phyloP scores from a whole-genome alignment of 2,797 vertebrate genomes.

The Premnoplex brunnescens region DNA sequence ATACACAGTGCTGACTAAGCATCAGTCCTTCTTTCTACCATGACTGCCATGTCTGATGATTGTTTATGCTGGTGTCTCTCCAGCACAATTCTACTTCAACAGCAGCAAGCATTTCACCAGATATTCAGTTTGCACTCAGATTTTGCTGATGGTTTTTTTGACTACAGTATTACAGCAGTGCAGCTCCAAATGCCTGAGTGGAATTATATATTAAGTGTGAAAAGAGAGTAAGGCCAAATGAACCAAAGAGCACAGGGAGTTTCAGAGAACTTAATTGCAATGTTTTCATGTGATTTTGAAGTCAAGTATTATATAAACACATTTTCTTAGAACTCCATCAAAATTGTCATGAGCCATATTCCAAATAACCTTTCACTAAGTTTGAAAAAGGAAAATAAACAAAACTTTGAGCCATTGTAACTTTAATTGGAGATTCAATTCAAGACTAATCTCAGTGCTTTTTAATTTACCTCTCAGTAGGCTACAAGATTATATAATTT shows the following conservation, averaged over 20 bases:
- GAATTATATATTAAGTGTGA: background rate
- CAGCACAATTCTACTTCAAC: background rate
- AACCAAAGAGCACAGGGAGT: background rate
- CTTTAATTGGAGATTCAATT: background rate
- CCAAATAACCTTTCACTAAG: background rate
- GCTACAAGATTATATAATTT: background rate
- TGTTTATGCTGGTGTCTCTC: background rate
- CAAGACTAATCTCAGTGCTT: background rate
- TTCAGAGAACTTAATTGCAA: background rate
- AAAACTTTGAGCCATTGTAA: background rate
- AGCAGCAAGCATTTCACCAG: background rate
- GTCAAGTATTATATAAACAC: background rate
- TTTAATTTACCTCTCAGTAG: conserved; percentile 44
- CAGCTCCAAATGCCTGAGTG: background rate
- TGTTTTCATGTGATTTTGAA: background rate
- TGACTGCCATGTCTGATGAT: background rate
- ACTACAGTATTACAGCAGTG: background rate
- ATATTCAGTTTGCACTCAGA: background rate
- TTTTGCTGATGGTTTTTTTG: background rate
- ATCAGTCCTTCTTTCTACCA: background rate
- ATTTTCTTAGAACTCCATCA: background rate
- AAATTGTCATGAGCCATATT: background rate
- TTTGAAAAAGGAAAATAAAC: background rate
- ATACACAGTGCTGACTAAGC: background rate
- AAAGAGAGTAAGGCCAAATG: background rate